These are phyloP conservation scores for Mionectes olivaceus DNA, from an alignment of 2,797 vertebrate genomes.

Conservation along the genomic window DNA sequence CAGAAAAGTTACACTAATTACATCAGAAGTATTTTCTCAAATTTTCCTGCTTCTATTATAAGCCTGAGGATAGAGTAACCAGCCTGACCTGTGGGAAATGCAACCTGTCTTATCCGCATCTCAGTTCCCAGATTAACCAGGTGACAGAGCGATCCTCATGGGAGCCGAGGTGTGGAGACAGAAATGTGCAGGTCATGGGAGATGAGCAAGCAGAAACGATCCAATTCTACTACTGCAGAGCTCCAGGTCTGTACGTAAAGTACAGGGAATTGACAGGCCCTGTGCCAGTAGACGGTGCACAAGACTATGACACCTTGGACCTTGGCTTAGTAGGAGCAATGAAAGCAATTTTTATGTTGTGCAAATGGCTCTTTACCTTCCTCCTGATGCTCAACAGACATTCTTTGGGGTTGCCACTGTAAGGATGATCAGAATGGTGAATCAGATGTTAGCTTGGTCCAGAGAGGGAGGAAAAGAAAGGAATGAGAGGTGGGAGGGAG, in stretches of 20 bases:
- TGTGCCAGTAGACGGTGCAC: not conserved
- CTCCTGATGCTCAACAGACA: not conserved
- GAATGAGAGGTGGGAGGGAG: not conserved
- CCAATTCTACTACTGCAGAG: not conserved
- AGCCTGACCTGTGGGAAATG: not conserved
- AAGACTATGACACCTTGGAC: not conserved
- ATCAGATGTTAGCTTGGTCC: not conserved
- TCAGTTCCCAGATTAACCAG: not conserved
- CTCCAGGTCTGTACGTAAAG: not conserved
- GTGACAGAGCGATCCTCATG: not conserved
- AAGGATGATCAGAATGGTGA: not conserved
- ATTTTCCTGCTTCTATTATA: conserved; percentile 39
- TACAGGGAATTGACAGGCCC: not conserved
- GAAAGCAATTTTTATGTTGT: not conserved
- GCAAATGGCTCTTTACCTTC: not conserved
- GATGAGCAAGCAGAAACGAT: rapidly evolving
- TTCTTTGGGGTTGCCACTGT: not conserved
- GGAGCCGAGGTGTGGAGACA: not conserved
- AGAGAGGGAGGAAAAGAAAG: not conserved
- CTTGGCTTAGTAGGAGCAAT: not conserved
- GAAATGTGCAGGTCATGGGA: not conserved
- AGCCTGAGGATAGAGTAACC: not conserved
- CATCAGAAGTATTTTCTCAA: conserved; percentile 42
- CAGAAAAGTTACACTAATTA: conserved; percentile 55
- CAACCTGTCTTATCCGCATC: not conserved